Conservation (phyloP, 2,888 invertebrate genomes). For the Rapana venosa region DNA sequence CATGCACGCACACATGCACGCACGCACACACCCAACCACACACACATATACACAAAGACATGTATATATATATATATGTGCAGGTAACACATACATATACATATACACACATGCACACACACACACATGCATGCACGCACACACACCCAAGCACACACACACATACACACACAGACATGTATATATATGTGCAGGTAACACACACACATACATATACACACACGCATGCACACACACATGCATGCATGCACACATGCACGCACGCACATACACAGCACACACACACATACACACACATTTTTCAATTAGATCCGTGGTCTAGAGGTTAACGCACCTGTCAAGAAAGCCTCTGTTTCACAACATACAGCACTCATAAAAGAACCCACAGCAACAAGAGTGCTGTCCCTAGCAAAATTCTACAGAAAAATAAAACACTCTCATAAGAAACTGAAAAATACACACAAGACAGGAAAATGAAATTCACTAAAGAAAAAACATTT, state of each 20-base stretch:
- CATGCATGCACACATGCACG: background rate
- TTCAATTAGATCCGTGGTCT: no score
- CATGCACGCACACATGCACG: background rate
- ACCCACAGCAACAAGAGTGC: no score
- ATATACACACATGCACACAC: background rate
- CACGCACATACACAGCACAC: background rate
- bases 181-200: background rate
- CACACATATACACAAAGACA: no score
- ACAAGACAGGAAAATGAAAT: no score
- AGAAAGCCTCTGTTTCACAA: no score
- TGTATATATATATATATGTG: background rate
- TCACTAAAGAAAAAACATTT: no score
- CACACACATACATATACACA: background rate
- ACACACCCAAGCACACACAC: background rate
- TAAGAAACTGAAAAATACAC: no score
- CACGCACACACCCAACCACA: background rate
- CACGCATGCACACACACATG: background rate
- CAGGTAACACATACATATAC: background rate
- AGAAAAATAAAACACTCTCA: no score
- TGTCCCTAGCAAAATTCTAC: no score
- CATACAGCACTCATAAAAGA: no score
- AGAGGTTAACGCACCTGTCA: no score
- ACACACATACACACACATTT: no score
- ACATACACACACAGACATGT: background rate
- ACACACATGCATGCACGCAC: background rate